Conservation (phyloP, 2,113 vertebrate genomes). For the Sinocyclocheilus anophthalmus region DNA sequence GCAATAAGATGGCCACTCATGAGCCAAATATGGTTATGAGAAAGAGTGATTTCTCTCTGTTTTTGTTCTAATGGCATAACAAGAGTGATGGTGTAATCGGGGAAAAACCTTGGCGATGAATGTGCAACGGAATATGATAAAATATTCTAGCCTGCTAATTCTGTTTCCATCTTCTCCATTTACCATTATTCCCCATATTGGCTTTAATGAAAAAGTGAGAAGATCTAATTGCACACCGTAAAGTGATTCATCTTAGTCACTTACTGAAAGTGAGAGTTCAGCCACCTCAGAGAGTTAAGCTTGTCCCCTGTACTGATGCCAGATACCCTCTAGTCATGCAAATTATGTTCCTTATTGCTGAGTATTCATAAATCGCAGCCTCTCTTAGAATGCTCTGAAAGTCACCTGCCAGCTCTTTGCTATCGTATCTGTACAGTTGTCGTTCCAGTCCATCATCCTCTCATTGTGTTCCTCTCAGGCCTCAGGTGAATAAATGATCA, state of each 20-base stretch:
- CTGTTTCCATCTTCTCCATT: conserved; percentile 47
- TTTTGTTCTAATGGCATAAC: conserved; percentile 45
- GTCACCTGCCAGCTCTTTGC: conserved; percentile 28
- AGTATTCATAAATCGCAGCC: conserved; percentile 13
- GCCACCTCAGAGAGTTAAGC: conserved; percentile 31
- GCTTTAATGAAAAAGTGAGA: conserved; percentile 55
- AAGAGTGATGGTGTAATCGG: conserved; percentile 34
- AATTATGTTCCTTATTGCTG: conserved; percentile 12
- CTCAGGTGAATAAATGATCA: neutral
- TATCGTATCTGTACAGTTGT: conserved; percentile 3
- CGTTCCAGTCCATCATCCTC: neutral
- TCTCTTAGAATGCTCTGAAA: conserved; percentile 23
- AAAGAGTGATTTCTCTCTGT: conserved; percentile 40
- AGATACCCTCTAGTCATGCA: conserved; percentile 27
- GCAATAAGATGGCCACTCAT: conserved; percentile 6
- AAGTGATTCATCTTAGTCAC: conserved; percentile 57
- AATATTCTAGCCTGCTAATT: conserved; percentile 47
- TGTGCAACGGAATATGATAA: conserved; percentile 50
- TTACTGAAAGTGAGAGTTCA: conserved; percentile 36
- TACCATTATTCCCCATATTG: conserved; percentile 49
- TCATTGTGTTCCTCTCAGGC: neutral
- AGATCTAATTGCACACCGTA: conserved; percentile 51
- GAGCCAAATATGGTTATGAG: conserved; percentile 32
- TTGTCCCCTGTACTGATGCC: conserved; percentile 25
- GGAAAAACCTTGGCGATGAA: conserved; percentile 32